Conservation (phyloP, 2,888 invertebrate genomes). For the Poecilobothrus nobilitatus region DNA sequence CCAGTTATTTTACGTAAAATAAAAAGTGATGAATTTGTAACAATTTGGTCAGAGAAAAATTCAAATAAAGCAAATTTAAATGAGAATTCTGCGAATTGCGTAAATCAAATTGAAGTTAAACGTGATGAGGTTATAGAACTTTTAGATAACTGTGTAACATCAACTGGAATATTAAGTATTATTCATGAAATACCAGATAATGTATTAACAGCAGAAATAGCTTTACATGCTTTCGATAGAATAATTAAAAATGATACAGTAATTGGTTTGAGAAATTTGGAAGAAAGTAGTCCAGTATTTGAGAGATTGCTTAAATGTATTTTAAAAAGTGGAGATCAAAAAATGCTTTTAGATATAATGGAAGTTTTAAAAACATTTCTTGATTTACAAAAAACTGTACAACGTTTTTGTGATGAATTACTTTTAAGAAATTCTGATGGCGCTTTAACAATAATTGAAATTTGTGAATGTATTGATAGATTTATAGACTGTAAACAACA, state of each 20-base stretch:
- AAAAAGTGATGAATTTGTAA: conserved; percentile 39
- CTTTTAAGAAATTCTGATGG: conserved; percentile 54
- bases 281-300: conserved; percentile 34
- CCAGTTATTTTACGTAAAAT: conserved; percentile 54
- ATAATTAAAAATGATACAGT: conserved; percentile 44
- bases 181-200: conserved; percentile 44
- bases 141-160: conserved; percentile 33
- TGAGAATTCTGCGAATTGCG: background rate
- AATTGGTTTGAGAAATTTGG: conserved; percentile 19
- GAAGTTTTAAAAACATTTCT: conserved; percentile 35
- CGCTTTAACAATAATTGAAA: conserved; percentile 49
- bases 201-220: conserved; percentile 45
- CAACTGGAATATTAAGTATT: conserved; percentile 38
- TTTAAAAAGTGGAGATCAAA: conserved; percentile 37
- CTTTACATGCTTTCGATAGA: conserved; percentile 43
- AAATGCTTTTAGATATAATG: conserved; percentile 42
- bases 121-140: conserved; percentile 24
- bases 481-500: conserved; percentile 44
- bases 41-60: conserved; percentile 25
- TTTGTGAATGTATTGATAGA: conserved; percentile 49
- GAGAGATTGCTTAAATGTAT: conserved; percentile 46
- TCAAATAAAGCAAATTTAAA: background rate
- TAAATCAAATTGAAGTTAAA: conserved; percentile 11
- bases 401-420: conserved; percentile 54
- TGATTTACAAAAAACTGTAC: conserved; percentile 29